Evolutionary conservation across 2,888 invertebrate species (phyloP).

Genomic region (Aricia artaxerxes): DNA sequence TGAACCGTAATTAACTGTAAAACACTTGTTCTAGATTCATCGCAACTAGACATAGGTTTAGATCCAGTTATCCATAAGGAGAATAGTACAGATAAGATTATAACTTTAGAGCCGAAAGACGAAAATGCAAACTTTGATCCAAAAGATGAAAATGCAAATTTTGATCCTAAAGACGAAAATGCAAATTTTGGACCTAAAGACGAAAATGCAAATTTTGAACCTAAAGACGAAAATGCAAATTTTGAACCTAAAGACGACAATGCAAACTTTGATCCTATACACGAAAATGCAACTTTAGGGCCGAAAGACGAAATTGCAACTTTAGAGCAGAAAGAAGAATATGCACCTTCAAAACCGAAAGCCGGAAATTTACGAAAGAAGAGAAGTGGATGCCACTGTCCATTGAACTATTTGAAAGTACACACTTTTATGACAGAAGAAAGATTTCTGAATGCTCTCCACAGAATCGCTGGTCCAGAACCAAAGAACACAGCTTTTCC

Average conservation of each 20-base stretch:
- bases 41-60: not conserved
- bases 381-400: conserved; percentile 53
- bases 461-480: conserved; percentile 39
- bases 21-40: not conserved
- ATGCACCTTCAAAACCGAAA: not conserved
- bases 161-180: not conserved
- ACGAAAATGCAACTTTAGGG: no score
- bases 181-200: not conserved
- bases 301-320: no score
- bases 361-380: conserved; percentile 1
- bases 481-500: conserved; percentile 6
- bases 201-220: no score
- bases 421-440: conserved; percentile 60
- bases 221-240: no score
- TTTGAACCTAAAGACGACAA: no score
- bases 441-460: conserved; percentile 51
- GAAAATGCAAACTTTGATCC: no score
- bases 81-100: not conserved
- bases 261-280: no score
- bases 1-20: no score
- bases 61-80: not conserved
- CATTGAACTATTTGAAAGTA: conserved; percentile 50
- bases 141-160: no score
- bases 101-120: not conserved
- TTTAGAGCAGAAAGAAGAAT: not conserved